Percentiles rank a stretch among this genome's conserved stretches.
phyloP scores from a whole-genome alignment of 2,797 vertebrate genomes.

The Anguilla anguilla region DNA sequence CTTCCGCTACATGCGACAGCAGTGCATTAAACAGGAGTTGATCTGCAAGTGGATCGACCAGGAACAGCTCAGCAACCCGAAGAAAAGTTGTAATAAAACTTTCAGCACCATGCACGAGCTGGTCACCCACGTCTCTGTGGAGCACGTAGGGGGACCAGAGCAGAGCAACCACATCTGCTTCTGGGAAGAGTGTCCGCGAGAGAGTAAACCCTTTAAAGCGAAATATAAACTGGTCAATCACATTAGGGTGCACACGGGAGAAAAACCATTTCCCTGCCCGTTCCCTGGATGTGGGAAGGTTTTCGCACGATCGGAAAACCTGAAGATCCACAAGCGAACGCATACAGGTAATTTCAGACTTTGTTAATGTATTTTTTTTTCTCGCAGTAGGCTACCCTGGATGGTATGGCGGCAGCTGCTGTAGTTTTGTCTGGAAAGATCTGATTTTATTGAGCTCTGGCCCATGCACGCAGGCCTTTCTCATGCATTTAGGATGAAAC shows the following conservation, averaged over 20 bases:
- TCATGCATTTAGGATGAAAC: neutral
- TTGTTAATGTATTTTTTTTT: neutral
- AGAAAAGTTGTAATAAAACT: conserved; percentile 85
- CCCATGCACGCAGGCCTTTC: neutral
- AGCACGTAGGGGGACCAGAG: conserved; percentile 85
- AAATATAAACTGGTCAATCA: conserved; percentile 91
- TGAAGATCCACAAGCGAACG: conserved; percentile 89
- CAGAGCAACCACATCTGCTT: conserved; percentile 86
- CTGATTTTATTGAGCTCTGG: neutral
- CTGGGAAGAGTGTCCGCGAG: conserved; percentile 85
- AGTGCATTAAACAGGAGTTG: conserved; percentile 87
- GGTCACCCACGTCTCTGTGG: conserved; percentile 85
- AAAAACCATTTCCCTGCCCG: conserved; percentile 87
- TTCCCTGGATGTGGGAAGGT: conserved; percentile 88
- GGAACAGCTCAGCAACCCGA: conserved; percentile 76
- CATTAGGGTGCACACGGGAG: conserved; percentile 86
- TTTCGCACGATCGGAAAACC: conserved; percentile 87
- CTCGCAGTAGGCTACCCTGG: neutral
- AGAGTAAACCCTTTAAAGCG: conserved; percentile 86
- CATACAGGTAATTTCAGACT: conserved; percentile 80
- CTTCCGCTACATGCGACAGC: conserved; percentile 87
- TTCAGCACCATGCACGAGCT: conserved; percentile 89
- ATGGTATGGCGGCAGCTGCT: neutral
- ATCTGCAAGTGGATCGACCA: conserved; percentile 89
- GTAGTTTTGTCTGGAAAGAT: neutral